Evolutionary conservation across 2,888 invertebrate species (phyloP).

Genomic region (Baccha elongata): DNA sequence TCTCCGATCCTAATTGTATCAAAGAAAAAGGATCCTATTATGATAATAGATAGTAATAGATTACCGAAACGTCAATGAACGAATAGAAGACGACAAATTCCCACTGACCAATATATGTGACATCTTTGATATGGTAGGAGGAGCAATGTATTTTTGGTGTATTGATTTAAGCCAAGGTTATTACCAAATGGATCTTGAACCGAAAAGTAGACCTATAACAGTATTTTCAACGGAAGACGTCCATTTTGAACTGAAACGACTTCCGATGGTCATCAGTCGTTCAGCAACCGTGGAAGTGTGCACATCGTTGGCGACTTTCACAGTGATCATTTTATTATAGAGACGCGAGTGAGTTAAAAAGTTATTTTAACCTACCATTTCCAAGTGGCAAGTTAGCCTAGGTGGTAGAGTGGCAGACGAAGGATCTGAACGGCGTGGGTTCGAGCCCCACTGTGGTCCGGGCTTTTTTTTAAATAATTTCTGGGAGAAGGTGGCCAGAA

Average conservation of each 20-base stretch:
- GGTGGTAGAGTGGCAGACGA: no score
- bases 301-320: no score
- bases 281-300: no score
- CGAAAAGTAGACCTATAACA: constrained; percentile 2
- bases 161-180: constrained; percentile 14
- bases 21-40: not conserved
- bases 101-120: not conserved
- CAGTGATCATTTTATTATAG: no score
- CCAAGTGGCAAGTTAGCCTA: no score
- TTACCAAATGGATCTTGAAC: constrained; percentile 14
- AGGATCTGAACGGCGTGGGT: no score
- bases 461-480: no score
- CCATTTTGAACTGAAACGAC: not conserved
- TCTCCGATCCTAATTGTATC: not conserved
- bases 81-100: constrained; percentile 12
- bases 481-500: no score
- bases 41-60: not conserved
- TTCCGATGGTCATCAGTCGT: no score
- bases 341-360: no score
- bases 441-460: no score
- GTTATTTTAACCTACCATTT: no score
- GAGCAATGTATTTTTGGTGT: not conserved
- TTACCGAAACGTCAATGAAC: constrained; percentile 1
- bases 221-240: constrained; percentile 4
- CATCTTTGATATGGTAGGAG: not conserved